Evolutionary conservation across 2,888 invertebrate species (phyloP).

Genomic region (Rutpela maculata): DNA sequence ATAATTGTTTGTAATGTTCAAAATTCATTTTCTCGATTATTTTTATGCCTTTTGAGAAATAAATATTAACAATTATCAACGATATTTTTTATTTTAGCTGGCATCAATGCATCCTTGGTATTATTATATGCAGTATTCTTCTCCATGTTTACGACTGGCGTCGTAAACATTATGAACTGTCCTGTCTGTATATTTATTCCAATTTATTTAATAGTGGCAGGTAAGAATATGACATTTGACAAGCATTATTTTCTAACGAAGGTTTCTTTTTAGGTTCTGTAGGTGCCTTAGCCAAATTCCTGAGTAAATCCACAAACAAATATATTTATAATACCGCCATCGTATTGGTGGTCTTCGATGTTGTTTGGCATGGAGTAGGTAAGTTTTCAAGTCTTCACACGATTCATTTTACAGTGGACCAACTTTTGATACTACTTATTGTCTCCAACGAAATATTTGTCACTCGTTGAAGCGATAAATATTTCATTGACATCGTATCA

Average conservation of each 20-base stretch:
- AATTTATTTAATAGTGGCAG: slow-evolving; percentile 69
- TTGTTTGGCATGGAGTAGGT: slow-evolving; percentile 65
- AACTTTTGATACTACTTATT: no score
- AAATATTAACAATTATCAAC: no score
- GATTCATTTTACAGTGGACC: no score
- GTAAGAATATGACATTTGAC: slow-evolving; percentile 44
- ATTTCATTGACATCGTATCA: no score
- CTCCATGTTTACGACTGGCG: slow-evolving; percentile 68
- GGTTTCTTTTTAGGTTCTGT: slow-evolving; percentile 58
- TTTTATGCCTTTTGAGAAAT: no score
- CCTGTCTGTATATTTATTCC: slow-evolving; percentile 68
- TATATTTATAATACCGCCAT: slow-evolving; percentile 60
- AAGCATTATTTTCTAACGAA: not conserved
- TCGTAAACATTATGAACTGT: slow-evolving; percentile 69
- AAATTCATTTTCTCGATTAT: no score
- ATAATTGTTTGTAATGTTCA: no score
- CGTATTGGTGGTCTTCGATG: slow-evolving; percentile 58
- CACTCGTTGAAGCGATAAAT: no score
- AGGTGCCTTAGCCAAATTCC: slow-evolving; percentile 62
- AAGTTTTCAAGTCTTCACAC: slow-evolving; percentile 39
- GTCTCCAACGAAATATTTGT: no score
- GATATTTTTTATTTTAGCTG: slow-evolving; percentile 63
- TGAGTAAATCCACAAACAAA: slow-evolving; percentile 60
- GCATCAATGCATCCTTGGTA: slow-evolving; percentile 69
- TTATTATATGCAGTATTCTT: slow-evolving; percentile 68